Conservation (phyloP, 37 sponge, comb jelly and placozoan species). For the Beroe ovata region DNA sequence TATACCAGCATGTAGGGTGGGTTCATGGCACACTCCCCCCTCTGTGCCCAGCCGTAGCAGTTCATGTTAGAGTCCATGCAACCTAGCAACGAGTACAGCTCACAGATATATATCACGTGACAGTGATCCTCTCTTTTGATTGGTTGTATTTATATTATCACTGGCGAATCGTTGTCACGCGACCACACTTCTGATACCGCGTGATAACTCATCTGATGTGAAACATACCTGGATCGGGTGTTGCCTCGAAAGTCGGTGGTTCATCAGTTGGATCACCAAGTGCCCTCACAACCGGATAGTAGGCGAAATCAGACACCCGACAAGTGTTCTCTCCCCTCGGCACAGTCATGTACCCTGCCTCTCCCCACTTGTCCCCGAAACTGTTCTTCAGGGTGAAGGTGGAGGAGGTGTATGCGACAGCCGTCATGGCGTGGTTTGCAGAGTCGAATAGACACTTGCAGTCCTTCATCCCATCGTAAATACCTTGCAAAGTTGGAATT, state of each 20-base stretch:
- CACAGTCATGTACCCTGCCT: conserved; percentile 13
- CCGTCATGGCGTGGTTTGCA: conserved; percentile 4
- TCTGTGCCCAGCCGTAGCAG: conserved; percentile 2
- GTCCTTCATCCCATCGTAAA: conserved; percentile 56
- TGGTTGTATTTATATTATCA: too few relatives aligned
- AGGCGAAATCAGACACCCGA: conserved; percentile 12
- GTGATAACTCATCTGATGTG: too few relatives aligned
- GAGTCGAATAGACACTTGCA: conserved; percentile 36
- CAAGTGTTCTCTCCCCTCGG: conserved; percentile 34
- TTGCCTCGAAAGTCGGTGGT: conserved; percentile 15
- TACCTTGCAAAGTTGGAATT: background rate
- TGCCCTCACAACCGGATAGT: conserved; percentile 24
- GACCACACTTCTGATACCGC: too few relatives aligned
- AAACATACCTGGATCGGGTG: conserved; percentile 40
- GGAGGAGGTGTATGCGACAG: conserved; percentile 16
- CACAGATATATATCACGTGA: too few relatives aligned
- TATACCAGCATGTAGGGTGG: conserved; percentile 14
- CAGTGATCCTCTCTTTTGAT: too few relatives aligned
- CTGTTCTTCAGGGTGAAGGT: conserved; percentile 59
- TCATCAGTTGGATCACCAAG: conserved; percentile 40
- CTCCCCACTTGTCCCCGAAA: conserved; percentile 39
- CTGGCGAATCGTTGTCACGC: too few relatives aligned
- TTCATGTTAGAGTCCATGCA: conserved; percentile 17
- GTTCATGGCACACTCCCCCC: conserved; percentile 44
- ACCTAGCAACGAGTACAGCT: too few relatives aligned